These are phyloP conservation scores for Drosophila paracracens DNA, from an alignment of 2,888 invertebrate genomes.

Conservation along the genomic window DNA sequence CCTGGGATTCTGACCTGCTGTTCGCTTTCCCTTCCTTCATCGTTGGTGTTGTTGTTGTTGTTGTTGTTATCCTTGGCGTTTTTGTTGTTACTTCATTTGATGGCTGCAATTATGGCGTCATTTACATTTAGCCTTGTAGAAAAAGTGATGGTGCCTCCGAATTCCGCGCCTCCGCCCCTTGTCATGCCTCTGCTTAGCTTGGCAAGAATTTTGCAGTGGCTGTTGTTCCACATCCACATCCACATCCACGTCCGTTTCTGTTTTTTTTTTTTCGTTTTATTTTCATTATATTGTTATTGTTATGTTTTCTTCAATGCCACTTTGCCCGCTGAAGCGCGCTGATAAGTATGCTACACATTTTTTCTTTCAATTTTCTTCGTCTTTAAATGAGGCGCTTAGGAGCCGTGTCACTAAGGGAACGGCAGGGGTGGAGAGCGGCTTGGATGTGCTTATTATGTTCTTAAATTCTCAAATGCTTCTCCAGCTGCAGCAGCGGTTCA, in stretches of 20 bases:
- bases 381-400: constrained; percentile 15
- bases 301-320: constrained; percentile 73
- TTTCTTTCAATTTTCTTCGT: constrained; percentile 56
- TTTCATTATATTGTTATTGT: constrained; percentile 40
- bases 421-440: not conserved
- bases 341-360: constrained; percentile 74
- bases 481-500: constrained; percentile 4
- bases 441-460: constrained; percentile 3
- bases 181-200: constrained; percentile 6
- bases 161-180: not conserved
- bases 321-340: constrained; percentile 56
- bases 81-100: constrained; percentile 65
- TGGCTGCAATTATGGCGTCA: constrained; percentile 80
- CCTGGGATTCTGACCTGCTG: constrained; percentile 46
- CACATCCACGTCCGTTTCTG: constrained; percentile 10
- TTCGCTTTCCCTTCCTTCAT: constrained; percentile 6
- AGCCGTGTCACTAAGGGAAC: not conserved
- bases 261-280: not conserved
- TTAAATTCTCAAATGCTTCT: not conserved
- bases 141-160: constrained; percentile 37
- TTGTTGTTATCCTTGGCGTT: constrained; percentile 27
- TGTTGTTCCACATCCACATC: constrained; percentile 15
- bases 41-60: constrained; percentile 9
- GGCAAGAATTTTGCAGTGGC: constrained; percentile 33
- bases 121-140: constrained; percentile 74